phyloP scores from a whole-genome alignment of 2,888 invertebrate genomes.

The Cremastinae sp. region DNA sequence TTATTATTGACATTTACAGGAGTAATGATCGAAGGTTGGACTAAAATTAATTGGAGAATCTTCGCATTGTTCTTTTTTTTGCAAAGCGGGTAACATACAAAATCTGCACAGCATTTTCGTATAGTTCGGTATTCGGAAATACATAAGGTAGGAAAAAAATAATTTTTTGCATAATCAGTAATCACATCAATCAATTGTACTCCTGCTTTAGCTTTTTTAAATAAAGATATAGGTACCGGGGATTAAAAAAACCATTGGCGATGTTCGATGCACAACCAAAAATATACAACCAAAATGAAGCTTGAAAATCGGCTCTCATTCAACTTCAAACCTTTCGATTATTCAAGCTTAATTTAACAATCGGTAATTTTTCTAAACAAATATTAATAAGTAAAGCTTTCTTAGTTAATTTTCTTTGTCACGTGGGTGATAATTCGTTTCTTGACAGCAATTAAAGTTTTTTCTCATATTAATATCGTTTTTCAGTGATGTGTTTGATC shows the following conservation, averaged over 20 bases:
- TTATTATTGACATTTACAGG: slow-evolving; percentile 64
- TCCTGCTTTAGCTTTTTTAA: slow-evolving; percentile 28
- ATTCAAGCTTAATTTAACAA: too few species aligned
- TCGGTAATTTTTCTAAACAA: too few species aligned
- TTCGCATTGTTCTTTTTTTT: slow-evolving; percentile 37
- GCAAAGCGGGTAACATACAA: slow-evolving; percentile 59
- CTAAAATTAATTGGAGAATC: slow-evolving; percentile 40
- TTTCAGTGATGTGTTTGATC: slow-evolving; percentile 9
- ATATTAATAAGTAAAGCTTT: too few species aligned
- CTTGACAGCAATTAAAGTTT: too few species aligned
- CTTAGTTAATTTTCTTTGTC: too few species aligned
- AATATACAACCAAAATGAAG: slow-evolving; percentile 32
- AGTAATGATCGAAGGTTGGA: slow-evolving; percentile 55
- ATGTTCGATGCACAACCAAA: slow-evolving; percentile 47
- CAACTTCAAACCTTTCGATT: too few species aligned
- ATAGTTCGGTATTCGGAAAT: slow-evolving; percentile 38
- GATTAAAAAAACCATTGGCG: slow-evolving; percentile 52
- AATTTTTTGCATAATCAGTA: slow-evolving; percentile 21
- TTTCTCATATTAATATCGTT: not conserved
- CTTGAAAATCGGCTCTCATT: slow-evolving; percentile 14
- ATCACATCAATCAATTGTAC: slow-evolving; percentile 42
- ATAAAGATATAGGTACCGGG: slow-evolving; percentile 59
- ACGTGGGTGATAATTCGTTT: too few species aligned
- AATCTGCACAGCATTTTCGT: slow-evolving; percentile 57
- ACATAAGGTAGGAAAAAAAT: slow-evolving; percentile 28